Evolutionary conservation across 2,888 invertebrate genomes (phyloP).

Genomic region (Noctuana brunneofusca): DNA sequence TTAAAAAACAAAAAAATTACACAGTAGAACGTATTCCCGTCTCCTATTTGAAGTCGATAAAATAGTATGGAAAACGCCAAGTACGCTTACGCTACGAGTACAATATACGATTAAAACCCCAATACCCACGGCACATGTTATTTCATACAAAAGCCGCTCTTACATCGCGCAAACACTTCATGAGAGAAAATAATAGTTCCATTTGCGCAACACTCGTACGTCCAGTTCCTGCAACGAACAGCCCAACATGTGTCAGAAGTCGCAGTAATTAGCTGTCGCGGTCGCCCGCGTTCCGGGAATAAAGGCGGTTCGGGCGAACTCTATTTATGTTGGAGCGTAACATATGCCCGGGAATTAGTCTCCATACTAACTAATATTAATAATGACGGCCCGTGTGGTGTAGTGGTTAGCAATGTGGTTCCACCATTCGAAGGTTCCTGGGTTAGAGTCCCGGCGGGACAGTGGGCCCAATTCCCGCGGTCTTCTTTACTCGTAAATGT

Average conservation of each 20-base stretch:
- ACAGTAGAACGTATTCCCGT: too few relatives aligned
- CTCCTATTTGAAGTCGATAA: too few relatives aligned
- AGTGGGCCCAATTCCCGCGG: too few relatives aligned
- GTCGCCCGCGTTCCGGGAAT: constrained; percentile 22
- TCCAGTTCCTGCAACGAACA: constrained; percentile 28
- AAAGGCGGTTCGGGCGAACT: constrained; percentile 15
- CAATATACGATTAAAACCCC: background rate
- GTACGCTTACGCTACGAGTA: background rate
- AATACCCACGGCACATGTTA: background rate
- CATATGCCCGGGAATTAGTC: constrained; percentile 2
- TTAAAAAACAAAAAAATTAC: too few relatives aligned
- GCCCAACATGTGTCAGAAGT: constrained; percentile 32
- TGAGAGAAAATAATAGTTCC: constrained; percentile 17
- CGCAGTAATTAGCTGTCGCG: constrained; percentile 33
- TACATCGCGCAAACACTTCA: background rate
- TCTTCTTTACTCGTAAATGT: too few relatives aligned
- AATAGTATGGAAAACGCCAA: background rate
- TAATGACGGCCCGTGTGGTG: too few relatives aligned
- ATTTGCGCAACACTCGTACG: constrained; percentile 19
- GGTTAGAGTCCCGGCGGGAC: too few relatives aligned
- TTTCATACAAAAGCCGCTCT: background rate
- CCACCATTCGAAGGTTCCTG: background rate
- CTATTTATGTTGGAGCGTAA: constrained; percentile 21
- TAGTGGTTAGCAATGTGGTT: background rate
- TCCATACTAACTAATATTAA: background rate